Conservation (phyloP, 2,113 vertebrate genomes). For the Rhynchomys soricoides region DNA sequence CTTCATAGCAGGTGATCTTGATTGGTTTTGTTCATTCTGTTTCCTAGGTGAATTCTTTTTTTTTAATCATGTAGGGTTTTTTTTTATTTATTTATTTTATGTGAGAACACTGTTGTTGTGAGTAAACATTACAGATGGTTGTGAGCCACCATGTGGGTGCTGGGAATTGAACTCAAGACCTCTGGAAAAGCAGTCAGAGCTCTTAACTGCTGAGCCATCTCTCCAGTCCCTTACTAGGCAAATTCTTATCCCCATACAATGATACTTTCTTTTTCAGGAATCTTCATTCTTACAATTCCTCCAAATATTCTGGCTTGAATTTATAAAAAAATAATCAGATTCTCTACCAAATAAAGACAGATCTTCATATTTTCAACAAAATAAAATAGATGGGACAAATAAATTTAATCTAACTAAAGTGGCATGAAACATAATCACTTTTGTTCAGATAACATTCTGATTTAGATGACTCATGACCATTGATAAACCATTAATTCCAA, state of each 20-base stretch:
- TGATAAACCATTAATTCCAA: not conserved
- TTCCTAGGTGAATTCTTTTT: not conserved
- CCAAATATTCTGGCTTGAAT: not conserved
- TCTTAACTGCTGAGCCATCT: no score
- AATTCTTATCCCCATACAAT: not conserved
- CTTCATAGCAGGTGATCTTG: not conserved
- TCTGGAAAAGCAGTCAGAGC: no score
- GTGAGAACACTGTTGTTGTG: no score
- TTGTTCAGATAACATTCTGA: not conserved
- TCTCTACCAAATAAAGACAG: not conserved
- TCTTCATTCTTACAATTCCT: not conserved
- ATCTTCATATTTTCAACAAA: not conserved
- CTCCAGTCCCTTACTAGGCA: no score
- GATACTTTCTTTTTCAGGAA: not conserved
- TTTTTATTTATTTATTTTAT: no score
- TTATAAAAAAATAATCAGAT: not conserved
- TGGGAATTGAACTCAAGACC: no score
- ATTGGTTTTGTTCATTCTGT: not conserved
- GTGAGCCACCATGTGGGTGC: no score
- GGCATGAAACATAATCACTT: not conserved
- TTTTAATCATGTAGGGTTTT: no score
- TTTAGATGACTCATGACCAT: not conserved
- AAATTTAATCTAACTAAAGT: constrained; percentile 18
- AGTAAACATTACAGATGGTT: no score
- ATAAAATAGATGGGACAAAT: not conserved